A percentile compares a stretch with the other conserved stretches of the same genome.
phyloP scores from a whole-genome alignment of 1,140 invertebrate genomes.

The Hyphantria cunea region DNA sequence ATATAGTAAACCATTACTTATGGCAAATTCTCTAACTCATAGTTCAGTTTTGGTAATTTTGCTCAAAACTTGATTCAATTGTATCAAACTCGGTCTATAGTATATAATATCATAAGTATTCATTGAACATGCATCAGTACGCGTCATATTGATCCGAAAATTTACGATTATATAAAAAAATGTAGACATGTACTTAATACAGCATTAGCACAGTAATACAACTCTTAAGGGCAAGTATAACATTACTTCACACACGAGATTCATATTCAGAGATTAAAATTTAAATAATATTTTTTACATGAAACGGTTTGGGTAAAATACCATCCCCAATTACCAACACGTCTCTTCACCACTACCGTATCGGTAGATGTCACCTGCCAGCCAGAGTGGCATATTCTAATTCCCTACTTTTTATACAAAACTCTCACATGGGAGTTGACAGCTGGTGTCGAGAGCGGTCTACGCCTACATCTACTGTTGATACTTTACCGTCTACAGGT shows the following conservation, averaged over 20 bases:
- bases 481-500: conserved; percentile 67
- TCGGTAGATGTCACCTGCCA: conserved; percentile 13
- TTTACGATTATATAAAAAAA: no score
- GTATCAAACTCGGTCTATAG: no score
- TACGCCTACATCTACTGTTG: conserved; percentile 74
- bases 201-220: no score
- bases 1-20: conserved; percentile 15
- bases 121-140: no score
- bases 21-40: conserved; percentile 1
- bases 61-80: conserved; percentile 14
- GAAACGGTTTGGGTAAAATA: conserved; percentile 16
- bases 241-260: conserved; percentile 45
- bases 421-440: conserved; percentile 76
- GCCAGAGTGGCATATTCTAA: conserved; percentile 4
- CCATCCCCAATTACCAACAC: conserved; percentile 13
- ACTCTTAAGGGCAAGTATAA: conserved; percentile 52
- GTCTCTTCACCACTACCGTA: conserved; percentile 12
- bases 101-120: no score
- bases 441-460: conserved; percentile 74
- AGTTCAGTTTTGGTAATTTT: conserved; percentile 13
- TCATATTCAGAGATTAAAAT: conserved; percentile 33
- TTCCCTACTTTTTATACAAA: conserved; percentile 18
- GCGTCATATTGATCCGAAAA: no score
- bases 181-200: no score
- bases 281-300: conserved; percentile 30